Percentiles rank a stretch among this genome's conserved stretches.
These are phyloP conservation scores for Macquaria ambigua DNA, from an alignment of 2,113 vertebrate genomes.

Conservation along the genomic window DNA sequence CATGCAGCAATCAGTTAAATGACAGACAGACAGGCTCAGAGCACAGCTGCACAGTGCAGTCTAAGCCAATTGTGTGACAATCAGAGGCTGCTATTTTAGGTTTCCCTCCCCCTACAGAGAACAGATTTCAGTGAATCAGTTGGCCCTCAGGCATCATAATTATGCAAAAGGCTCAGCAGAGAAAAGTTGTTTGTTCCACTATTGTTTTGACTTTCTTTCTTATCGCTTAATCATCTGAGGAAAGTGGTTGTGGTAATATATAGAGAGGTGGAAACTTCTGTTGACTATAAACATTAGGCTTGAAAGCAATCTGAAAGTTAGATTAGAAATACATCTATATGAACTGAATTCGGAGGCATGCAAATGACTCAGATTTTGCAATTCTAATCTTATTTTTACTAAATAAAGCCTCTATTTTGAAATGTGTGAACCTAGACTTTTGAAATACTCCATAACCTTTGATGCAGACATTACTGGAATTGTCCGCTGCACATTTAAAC, in stretches of 20 bases:
- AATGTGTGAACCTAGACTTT: slow-evolving; percentile 22
- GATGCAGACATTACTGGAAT: slow-evolving; percentile 5
- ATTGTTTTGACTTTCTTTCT: slow-evolving; percentile 80
- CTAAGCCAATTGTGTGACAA: slow-evolving; percentile 87
- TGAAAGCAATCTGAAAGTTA: slow-evolving; percentile 70
- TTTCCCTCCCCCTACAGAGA: slow-evolving; percentile 78
- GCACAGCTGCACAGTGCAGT: slow-evolving; percentile 84
- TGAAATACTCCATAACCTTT: slow-evolving; percentile 4
- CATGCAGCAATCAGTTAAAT: slow-evolving; percentile 83
- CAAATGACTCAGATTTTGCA: slow-evolving; percentile 61
- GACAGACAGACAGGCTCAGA: slow-evolving; percentile 82
- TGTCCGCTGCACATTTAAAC: not conserved
- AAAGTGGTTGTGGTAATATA: slow-evolving; percentile 66
- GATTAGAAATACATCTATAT: slow-evolving; percentile 64
- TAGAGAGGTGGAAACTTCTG: slow-evolving; percentile 62
- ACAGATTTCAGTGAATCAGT: slow-evolving; percentile 83
- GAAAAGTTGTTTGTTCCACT: slow-evolving; percentile 83
- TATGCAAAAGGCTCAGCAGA: slow-evolving; percentile 82
- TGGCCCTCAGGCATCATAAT: slow-evolving; percentile 84
- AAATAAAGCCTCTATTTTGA: slow-evolving; percentile 44
- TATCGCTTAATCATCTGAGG: slow-evolving; percentile 77
- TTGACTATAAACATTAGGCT: slow-evolving; percentile 67
- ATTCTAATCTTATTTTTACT: slow-evolving; percentile 41
- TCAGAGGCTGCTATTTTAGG: slow-evolving; percentile 86
- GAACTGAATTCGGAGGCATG: slow-evolving; percentile 55